Base-by-base conservation (phyloP, 2,888 invertebrate species). In the Trichogramma evanescens region DNA sequence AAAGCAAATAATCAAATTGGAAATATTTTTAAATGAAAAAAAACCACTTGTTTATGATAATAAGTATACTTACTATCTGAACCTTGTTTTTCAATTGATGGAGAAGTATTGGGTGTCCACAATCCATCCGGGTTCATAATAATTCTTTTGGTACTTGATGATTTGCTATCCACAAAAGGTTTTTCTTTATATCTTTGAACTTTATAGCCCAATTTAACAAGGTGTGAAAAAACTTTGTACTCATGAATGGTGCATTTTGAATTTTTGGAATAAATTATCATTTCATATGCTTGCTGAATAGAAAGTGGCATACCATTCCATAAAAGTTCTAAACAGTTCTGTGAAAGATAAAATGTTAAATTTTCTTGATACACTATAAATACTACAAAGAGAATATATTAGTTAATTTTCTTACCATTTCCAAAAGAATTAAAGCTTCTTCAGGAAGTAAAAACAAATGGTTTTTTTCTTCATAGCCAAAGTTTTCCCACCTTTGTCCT, bases 381-480 rank as follows among this genome's bases (percentile, higher is more conserved):
- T 42, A 55, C 52, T 56, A 45, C 7, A 62, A 49, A 40, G 43
- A 46, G 42, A 41, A 50, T 8, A 42, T 7, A 9, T 43, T 9
- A 52, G 42, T 43, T 6, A 7, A 9, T 41, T 54, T 49, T 39
- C 10, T 63, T 79, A 88, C 88, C 70, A 82, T 80, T 82, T 88
- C 88, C 70, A 88, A 76, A 52, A 88, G 77, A 71, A 81, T 83
- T 49, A 88, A 75, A 45, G 85, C 81, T 79, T 88, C 88, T 75
- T 88, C 88, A 3, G 88, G 86, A 53, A 80, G 76, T 2, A 89
- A 74, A 71, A 79, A 83, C 4, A 83, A 70, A 56, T 73, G 74
- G 41, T 78, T 76, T 45, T 81, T 80, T 26, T 79, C 72, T 68
- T 79, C 80, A 59, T 81, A 80, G 0, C 86, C 85, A 63, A 84